Percentiles rank a stretch among this genome's conserved stretches.
phyloP scores from a whole-genome alignment of 1,140 invertebrate genomes.

The Pogonomyrmex californicus region DNA sequence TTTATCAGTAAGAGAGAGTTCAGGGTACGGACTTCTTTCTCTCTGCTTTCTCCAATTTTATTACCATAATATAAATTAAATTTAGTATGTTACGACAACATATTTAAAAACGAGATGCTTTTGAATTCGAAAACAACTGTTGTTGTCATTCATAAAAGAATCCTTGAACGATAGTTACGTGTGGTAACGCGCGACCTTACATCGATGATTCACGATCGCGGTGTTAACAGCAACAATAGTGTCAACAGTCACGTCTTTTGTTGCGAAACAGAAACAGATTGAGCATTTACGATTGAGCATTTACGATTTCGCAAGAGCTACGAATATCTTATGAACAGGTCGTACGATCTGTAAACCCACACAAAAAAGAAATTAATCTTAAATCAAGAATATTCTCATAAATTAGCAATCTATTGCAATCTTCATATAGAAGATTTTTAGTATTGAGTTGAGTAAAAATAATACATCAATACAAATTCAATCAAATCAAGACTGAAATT shows the following conservation, averaged over 20 bases:
- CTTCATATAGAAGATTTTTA: no score
- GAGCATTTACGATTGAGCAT: slow-evolving; percentile 3
- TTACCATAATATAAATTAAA: background rate
- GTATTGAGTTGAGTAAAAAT: no score
- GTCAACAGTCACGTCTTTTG: background rate
- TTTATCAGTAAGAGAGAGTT: no score
- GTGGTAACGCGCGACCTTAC: background rate
- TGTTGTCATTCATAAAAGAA: background rate
- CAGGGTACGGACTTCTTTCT: no score
- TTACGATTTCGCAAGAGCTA: slow-evolving; percentile 28
- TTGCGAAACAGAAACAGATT: background rate
- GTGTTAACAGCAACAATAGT: background rate
- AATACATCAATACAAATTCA: no score
- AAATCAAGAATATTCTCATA: no score
- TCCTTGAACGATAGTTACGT: background rate
- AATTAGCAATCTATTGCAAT: no score
- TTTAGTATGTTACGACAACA: background rate
- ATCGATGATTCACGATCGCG: background rate
- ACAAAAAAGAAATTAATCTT: no score
- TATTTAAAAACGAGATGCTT: background rate
- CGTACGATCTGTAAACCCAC: background rate
- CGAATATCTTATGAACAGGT: background rate
- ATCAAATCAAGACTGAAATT: no score
- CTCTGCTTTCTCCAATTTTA: background rate
- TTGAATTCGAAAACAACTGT: background rate